phyloP scores from a whole-genome alignment of 2,797 vertebrate genomes.

The Anolis apletophallus region DNA sequence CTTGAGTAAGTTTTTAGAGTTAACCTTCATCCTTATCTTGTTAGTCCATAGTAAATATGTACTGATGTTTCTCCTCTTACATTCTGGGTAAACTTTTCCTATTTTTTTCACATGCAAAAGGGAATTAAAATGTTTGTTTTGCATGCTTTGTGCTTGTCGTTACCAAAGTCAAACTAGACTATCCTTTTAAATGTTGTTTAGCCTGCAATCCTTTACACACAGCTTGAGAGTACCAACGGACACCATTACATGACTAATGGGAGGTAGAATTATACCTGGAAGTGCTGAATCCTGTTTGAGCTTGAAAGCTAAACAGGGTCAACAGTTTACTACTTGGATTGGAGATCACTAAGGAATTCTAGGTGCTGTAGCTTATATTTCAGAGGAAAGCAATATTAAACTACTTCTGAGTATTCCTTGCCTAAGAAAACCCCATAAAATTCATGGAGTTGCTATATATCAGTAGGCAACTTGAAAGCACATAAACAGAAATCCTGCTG shows the following conservation, averaged over 20 bases:
- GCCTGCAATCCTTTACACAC: no score
- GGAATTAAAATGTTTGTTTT: not conserved
- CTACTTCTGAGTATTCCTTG: no score
- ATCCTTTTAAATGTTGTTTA: not conserved
- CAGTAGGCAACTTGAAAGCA: no score
- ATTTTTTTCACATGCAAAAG: not conserved
- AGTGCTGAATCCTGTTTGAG: no score
- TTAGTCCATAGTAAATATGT: not conserved
- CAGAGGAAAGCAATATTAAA: no score
- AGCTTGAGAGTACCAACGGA: not conserved
- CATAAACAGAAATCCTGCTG: no score
- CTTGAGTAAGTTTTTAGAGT: constrained; percentile 84
- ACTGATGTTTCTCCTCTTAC: not conserved
- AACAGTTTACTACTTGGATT: no score
- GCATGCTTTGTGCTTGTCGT: not conserved
- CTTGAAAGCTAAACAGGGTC: no score
- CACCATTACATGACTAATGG: not conserved
- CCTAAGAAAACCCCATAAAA: no score
- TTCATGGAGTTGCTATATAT: no score
- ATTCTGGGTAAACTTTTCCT: not conserved
- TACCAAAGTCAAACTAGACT: not conserved
- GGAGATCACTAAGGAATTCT: no score
- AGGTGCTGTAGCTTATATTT: no score
- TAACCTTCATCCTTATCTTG: not conserved
- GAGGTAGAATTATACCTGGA: not conserved